Base-by-base conservation (phyloP, 2,113 vertebrate genomes). In the Poeciliopsis turrubarensis region DNA sequence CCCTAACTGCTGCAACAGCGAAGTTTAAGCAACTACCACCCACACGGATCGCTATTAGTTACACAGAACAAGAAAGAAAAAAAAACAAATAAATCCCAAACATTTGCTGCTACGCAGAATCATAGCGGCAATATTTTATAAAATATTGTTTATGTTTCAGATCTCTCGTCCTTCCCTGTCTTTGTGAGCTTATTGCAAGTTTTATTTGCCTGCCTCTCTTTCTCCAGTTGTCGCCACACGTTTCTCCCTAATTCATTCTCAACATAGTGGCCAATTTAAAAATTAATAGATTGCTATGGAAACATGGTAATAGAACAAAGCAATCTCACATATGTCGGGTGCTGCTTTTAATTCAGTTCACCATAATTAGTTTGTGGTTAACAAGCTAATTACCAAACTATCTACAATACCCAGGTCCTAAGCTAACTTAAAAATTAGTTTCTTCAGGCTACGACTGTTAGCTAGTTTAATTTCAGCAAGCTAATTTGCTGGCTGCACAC, bases 31-130 rank as follows among this genome's bases (percentile, higher is more conserved):
- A 37, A 44, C 57, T 3, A 13, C 72, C 29, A 75, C 86, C 85
- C 81, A 57, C 67, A 29, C 79, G 19, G 65, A 77, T 27, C 2
- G 2, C 73, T 65, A 70, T 61, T 31, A 51, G 69, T 77, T 29
- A 68, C 51, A 39, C 29, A 47, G 69, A 37, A 29, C 57, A 68
- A 71, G 25, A 7, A n/a, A 68, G 15, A 51, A 26, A 0, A 60
- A 44, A 78, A 87, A 86, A 61, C 32, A 77, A 88, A 86, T 7
- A 29, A 11, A 41, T 15, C 39, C 39, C 88, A 86, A 68, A 79
- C 47, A 22, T 25, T 31, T 57, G 2, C 39, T 0, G 22, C 65
- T 31, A 69, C 39, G 31, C 66, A 65, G 22, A 27, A 77, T 25
- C 67, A 31, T 0, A 31, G 30, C 30, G 30, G 30, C 3, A 4